Conservation (phyloP, 2,888 invertebrate genomes). For the Liodrosophila aerea region DNA sequence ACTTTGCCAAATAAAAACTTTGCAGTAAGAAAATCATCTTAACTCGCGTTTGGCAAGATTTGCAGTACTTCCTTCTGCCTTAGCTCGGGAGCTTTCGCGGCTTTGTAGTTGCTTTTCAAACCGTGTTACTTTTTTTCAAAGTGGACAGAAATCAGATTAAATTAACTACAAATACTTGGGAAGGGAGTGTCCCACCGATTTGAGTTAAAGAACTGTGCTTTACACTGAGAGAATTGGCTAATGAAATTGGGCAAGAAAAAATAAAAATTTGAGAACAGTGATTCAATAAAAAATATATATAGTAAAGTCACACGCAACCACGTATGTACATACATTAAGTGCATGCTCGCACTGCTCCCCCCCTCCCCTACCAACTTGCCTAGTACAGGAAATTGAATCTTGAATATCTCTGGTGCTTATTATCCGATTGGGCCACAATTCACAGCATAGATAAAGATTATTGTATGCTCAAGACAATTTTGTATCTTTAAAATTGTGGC, state of each 20-base stretch:
- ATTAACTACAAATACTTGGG: conserved; percentile 61
- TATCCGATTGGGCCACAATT: no score
- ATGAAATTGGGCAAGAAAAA: conserved; percentile 43
- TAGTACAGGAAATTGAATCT: no score
- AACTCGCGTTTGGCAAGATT: conserved; percentile 61
- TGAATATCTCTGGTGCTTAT: no score
- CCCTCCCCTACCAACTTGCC: no score
- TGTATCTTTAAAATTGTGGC: no score
- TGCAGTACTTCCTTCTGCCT: conserved; percentile 47
- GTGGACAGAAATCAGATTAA: conserved; percentile 72
- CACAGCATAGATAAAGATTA: no score
- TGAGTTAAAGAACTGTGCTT: background rate
- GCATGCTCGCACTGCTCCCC: no score
- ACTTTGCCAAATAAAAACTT: conserved; percentile 35
- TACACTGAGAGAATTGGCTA: conserved; percentile 43
- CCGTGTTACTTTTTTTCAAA: conserved; percentile 14
- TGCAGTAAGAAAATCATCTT: conserved; percentile 60
- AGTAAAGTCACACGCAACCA: no score
- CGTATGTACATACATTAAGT: no score
- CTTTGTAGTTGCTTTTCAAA: conserved; percentile 30
- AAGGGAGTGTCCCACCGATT: conserved; percentile 15
- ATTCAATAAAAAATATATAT: no score
- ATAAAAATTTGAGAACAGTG: no score
- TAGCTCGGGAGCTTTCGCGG: conserved; percentile 58
- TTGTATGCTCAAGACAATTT: no score